Percentiles rank a stretch among this genome's conserved stretches.
Evolutionary conservation across 2,113 vertebrate genomes (phyloP).

Genomic region (Chamaea fasciata): DNA sequence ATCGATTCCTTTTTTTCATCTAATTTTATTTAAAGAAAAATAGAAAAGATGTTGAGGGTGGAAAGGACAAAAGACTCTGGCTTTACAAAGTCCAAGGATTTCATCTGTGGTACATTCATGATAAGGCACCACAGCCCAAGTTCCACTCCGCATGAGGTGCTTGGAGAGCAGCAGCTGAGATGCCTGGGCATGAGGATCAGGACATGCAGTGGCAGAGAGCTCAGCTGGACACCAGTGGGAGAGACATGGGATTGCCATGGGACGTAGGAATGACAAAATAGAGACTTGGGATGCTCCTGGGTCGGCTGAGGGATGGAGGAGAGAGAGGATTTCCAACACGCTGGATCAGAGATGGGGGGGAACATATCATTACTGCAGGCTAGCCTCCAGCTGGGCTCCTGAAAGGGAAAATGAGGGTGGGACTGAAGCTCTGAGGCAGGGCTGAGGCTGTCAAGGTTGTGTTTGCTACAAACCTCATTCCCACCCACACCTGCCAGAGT

Average conservation of each 20-base stretch:
- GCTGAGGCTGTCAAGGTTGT: background rate
- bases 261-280: background rate
- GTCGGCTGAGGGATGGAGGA: background rate
- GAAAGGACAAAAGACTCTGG: background rate
- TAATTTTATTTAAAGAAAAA: background rate
- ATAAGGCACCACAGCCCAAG: background rate
- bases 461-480: background rate
- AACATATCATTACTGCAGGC: rapidly evolving
- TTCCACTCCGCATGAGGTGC: rapidly evolving
- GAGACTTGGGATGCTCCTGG: background rate
- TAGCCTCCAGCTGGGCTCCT: background rate
- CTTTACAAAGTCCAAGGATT: background rate
- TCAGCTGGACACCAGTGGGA: background rate
- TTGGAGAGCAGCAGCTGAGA: background rate
- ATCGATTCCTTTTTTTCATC: background rate
- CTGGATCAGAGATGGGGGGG: background rate
- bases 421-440: background rate
- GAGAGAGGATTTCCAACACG: background rate
- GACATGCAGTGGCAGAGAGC: background rate
- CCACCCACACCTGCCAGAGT: background rate
- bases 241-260: rapidly evolving
- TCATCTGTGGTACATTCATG: no score
- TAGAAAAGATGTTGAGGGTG: background rate
- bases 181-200: background rate
- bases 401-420: background rate